These are phyloP conservation scores for Buathra laborator DNA, from an alignment of 2,888 invertebrate species.

Conservation along the genomic window DNA sequence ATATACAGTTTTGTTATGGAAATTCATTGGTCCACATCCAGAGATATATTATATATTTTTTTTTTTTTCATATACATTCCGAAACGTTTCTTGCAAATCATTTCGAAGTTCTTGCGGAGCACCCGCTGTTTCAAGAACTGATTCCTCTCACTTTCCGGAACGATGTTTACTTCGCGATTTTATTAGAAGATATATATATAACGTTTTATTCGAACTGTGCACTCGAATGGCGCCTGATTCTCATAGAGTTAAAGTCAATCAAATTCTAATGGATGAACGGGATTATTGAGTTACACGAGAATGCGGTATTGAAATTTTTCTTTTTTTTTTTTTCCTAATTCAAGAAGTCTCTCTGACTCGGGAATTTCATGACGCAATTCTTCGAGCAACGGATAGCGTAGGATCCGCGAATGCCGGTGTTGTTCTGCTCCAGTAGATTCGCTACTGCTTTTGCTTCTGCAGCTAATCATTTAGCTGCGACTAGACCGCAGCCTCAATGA, in stretches of 20 bases:
- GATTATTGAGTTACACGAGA: not conserved
- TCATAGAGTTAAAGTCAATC: too few species aligned
- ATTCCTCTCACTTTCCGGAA: slow-evolving; percentile 62
- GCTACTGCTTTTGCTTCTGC: slow-evolving; percentile 14
- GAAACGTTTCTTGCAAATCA: too few species aligned
- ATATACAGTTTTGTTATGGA: too few species aligned
- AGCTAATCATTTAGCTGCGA: slow-evolving; percentile 7
- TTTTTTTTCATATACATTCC: too few species aligned
- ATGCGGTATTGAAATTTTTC: slow-evolving; percentile 16
- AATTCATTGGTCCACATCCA: too few species aligned
- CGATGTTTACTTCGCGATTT: slow-evolving; percentile 19
- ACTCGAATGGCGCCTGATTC: too few species aligned
- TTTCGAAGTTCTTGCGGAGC: not conserved
- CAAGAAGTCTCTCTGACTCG: slow-evolving; percentile 13
- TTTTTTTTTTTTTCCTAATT: slow-evolving; percentile 23
- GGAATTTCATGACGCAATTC: slow-evolving; percentile 48
- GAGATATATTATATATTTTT: too few species aligned
- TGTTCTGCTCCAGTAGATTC: slow-evolving; percentile 63
- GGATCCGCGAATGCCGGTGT: slow-evolving; percentile 53
- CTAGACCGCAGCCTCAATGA: slow-evolving; percentile 22
- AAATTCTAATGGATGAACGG: too few species aligned
- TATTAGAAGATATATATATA: not conserved
- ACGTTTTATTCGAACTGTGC: too few species aligned
- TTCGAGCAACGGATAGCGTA: slow-evolving; percentile 30
- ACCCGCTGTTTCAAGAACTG: not conserved